Conservation (phyloP, 1,140 invertebrate genomes). For the Heliothis virescens region DNA sequence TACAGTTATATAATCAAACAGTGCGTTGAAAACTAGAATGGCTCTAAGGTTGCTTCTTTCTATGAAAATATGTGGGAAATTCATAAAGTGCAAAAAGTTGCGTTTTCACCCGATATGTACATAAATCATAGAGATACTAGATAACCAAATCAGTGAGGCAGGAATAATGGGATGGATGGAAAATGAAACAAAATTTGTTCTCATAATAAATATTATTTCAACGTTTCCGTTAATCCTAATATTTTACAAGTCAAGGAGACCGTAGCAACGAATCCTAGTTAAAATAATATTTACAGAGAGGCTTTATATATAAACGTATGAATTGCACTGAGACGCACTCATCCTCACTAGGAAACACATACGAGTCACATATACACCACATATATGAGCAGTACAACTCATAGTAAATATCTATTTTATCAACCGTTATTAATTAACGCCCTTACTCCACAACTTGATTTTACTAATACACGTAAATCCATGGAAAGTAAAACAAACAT, state of each 20-base stretch:
- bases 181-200: slow-evolving; percentile 72
- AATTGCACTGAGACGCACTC: slow-evolving; percentile 61
- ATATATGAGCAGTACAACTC: slow-evolving; percentile 53
- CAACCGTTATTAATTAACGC: slow-evolving; percentile 60
- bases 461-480: neutral
- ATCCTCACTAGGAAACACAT: slow-evolving; percentile 1
- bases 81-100: no score
- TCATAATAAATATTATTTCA: slow-evolving; percentile 84
- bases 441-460: slow-evolving; percentile 74
- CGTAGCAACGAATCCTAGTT: slow-evolving; percentile 63
- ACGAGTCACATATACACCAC: slow-evolving; percentile 14
- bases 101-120: no score
- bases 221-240: slow-evolving; percentile 68
- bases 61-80: no score
- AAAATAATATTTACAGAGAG: slow-evolving; percentile 84
- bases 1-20: neutral
- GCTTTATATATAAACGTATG: slow-evolving; percentile 61
- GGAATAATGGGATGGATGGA: neutral
- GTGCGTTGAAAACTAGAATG: no score
- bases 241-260: slow-evolving; percentile 69
- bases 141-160: neutral
- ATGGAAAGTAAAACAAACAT: slow-evolving; percentile 35
- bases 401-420: slow-evolving; percentile 54
- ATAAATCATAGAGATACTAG: no score
- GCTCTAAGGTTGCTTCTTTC: no score